A percentile compares a stretch with the other conserved stretches of the same genome.
These are phyloP conservation scores for Spialia ferax DNA, from an alignment of 2,888 invertebrate genomes.

Conservation along the genomic window DNA sequence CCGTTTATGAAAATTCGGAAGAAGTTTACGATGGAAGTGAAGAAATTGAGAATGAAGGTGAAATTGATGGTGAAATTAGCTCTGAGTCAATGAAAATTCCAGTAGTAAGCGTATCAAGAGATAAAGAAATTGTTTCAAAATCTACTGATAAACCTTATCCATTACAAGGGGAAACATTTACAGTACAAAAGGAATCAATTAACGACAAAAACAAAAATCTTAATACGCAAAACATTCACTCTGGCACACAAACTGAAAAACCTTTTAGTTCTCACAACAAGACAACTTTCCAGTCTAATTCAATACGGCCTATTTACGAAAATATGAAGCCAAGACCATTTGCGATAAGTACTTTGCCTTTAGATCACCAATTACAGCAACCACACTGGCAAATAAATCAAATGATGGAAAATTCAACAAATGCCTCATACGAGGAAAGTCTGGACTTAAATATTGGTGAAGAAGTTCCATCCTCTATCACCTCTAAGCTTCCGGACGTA, in stretches of 20 bases:
- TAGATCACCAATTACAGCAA: constrained; percentile 79
- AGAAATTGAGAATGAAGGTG: constrained; percentile 58
- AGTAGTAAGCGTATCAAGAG: constrained; percentile 71
- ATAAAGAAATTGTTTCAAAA: constrained; percentile 50
- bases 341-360: constrained; percentile 64
- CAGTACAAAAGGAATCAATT: constrained; percentile 50
- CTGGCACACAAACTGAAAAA: constrained; percentile 82
- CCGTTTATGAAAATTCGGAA: constrained; percentile 76
- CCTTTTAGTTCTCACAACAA: constrained; percentile 72
- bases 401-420: constrained; percentile 73
- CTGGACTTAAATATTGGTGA: constrained; percentile 78
- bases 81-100: constrained; percentile 81
- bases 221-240: constrained; percentile 53
- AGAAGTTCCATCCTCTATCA: constrained; percentile 63
- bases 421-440: constrained; percentile 74
- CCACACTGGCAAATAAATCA: constrained; percentile 84
- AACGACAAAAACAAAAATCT: constrained; percentile 50
- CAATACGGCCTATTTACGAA: constrained; percentile 70
- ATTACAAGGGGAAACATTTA: constrained; percentile 16
- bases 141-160: constrained; percentile 6
- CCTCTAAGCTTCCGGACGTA: constrained; percentile 54
- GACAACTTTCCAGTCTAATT: constrained; percentile 68
- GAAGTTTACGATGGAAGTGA: constrained; percentile 80
- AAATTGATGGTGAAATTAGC: constrained; percentile 76
- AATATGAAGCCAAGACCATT: constrained; percentile 77